Evolutionary conservation across 2,888 invertebrate species (phyloP), one percentile per base, ranked within the genome.

Genomic region (Bellardia pandia): DNA sequence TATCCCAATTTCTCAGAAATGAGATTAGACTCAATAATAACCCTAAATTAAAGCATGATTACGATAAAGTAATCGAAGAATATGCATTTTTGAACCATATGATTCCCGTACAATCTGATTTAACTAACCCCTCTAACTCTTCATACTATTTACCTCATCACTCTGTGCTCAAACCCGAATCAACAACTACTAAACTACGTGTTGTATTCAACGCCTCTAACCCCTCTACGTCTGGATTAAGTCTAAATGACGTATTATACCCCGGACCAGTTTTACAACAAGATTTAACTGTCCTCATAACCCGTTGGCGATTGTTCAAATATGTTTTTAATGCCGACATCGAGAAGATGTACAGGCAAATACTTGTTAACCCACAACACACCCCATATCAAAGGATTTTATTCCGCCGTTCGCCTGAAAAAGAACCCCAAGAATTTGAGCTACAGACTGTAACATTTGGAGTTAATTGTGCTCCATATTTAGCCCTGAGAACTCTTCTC

Each of bases 301-400:
- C n/a, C 11, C 51, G 51, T 51, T 79, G 79, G 71, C 14, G 78
- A 16, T 30, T 78, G 1, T 78, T 58, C 16, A 40, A 42, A 3
- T 78, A 37, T 13, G 76, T 69, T 2, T 78, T 69, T 48, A 76
- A 76, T 40, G 51, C 75, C 13, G 75, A 75, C 16, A 60, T 74
- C 8, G 60, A 58, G 45, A 75, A 75, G n/a, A 75, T 62, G 74
- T 72, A 72, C 40, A 60, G 60, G 13, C 51, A 51, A 14, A 51
- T 51, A 42, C 42, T 42, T 42, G 42, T 8, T 40, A 74, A 58
- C 58, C 42, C 7, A 11, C 40, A 72, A 6, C 60, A 60, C 9
- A 33, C 40, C 23, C 37, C 37, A 30, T 16, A 16, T 23, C 45
- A 16, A 45, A 58, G 40, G 40, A 64, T 51, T 30, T 8, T 53